These are phyloP conservation scores for Chinchilla lanigera DNA, from an alignment of 2,113 vertebrate genomes.

Conservation along the genomic window DNA sequence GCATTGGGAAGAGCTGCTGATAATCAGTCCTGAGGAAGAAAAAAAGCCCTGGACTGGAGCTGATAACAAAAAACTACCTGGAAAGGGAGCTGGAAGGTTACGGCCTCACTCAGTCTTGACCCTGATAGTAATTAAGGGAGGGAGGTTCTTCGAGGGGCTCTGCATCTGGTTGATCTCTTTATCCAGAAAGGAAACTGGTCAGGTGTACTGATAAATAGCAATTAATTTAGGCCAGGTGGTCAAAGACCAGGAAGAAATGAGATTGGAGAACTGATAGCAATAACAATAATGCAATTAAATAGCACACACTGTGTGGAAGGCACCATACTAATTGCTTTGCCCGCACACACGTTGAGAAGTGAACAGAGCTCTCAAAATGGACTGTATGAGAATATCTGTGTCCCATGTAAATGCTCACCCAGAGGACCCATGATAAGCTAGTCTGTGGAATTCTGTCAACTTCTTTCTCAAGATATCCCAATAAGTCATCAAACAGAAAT, in stretches of 20 bases:
- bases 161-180: neutral
- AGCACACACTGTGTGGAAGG: neutral
- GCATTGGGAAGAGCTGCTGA: neutral
- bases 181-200: neutral
- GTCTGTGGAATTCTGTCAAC: neutral
- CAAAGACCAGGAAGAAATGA: conserved; percentile 26
- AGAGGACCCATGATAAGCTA: neutral
- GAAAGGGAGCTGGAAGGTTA: neutral
- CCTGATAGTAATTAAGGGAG: neutral
- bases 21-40: neutral
- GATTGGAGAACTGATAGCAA: neutral
- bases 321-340: conserved; percentile 4
- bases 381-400: conserved; percentile 5
- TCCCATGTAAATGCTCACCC: neutral
- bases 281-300: neutral
- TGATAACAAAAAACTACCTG: conserved; percentile 19
- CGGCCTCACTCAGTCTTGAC: neutral
- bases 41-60: neutral
- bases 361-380: neutral
- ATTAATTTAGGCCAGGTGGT: neutral
- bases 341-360: neutral
- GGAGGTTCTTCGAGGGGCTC: neutral
- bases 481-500: conserved; percentile 22
- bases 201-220: neutral
- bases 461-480: neutral